A percentile compares a stretch with the other conserved stretches of the same genome.
These are phyloP conservation scores for Andricus grossulariae DNA, from an alignment of 1,140 invertebrate species.

Conservation along the genomic window DNA sequence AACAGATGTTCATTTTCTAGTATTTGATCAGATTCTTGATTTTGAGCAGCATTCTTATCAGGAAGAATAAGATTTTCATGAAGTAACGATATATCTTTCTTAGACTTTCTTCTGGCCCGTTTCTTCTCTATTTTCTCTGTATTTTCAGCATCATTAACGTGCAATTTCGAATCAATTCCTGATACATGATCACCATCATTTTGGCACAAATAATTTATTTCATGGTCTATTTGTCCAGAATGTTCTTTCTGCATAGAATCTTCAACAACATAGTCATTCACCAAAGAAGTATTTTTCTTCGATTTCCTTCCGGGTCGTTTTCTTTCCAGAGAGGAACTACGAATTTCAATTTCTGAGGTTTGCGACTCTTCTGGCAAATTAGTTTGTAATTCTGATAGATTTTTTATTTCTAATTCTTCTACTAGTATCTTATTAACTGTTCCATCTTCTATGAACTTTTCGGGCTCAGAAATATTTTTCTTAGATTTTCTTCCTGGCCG, in stretches of 20 bases:
- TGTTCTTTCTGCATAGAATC: neutral
- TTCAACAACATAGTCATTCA: conserved; percentile 46
- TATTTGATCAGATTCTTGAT: conserved; percentile 22
- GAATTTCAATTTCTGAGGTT: too few species aligned
- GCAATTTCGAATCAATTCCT: neutral
- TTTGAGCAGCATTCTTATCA: neutral
- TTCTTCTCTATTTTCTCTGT: conserved; percentile 35
- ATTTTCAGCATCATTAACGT: conserved; percentile 6
- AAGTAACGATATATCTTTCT: conserved; percentile 31
- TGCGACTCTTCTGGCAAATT: too few species aligned
- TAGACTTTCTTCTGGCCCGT: neutral
- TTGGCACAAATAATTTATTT: neutral
- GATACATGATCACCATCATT: neutral
- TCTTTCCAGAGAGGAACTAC: neutral
- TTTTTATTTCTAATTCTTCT: conserved; percentile 30
- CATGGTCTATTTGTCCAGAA: neutral
- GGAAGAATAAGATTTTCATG: neutral
- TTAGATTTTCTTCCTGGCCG: neutral
- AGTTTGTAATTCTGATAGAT: conserved; percentile 11
- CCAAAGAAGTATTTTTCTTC: conserved; percentile 40
- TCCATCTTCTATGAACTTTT: conserved; percentile 1
- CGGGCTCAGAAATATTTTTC: conserved; percentile 9
- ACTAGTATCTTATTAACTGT: neutral
- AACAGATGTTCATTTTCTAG: neutral
- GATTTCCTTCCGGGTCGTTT: neutral